Evolutionary conservation across 2,797 vertebrate species (phyloP).

Genomic region (Amphiprion clarkii): DNA sequence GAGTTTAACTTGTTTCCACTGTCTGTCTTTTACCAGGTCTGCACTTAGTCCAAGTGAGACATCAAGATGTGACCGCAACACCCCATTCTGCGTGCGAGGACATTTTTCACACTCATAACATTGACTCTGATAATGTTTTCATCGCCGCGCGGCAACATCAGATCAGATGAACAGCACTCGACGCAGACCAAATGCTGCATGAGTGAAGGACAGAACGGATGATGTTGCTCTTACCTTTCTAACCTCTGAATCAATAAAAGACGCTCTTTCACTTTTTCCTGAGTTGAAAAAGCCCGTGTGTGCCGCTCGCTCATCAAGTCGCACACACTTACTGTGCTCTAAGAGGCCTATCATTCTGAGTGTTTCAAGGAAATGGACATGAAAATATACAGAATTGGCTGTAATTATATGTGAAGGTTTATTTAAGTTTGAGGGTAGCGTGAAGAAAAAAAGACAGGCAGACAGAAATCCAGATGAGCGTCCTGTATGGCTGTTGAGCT

Average conservation of each 20-base stretch:
- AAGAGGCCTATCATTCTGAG: conserved; percentile 70
- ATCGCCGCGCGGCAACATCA: conserved; percentile 63
- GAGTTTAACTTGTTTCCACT: conserved; percentile 63
- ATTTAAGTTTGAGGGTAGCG: conserved; percentile 83
- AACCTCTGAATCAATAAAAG: conserved; percentile 79
- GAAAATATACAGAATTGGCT: conserved; percentile 87
- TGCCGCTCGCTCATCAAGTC: conserved; percentile 57
- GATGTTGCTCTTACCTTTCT: conserved; percentile 79
- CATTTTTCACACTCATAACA: conserved; percentile 79
- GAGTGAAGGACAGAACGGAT: conserved; percentile 69
- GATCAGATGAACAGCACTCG: conserved; percentile 66
- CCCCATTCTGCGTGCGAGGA: conserved; percentile 75
- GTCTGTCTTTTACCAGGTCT: conserved; percentile 55
- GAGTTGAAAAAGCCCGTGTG: conserved; percentile 58
- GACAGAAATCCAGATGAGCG: conserved; percentile 81
- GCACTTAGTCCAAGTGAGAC: conserved; percentile 59
- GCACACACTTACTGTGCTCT: conserved; percentile 64
- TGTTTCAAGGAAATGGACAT: conserved; percentile 81
- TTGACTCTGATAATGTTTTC: conserved; percentile 85
- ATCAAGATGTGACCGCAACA: conserved; percentile 74
- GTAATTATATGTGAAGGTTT: conserved; percentile 87
- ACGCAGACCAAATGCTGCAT: conserved; percentile 67
- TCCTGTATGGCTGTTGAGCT: conserved; percentile 48
- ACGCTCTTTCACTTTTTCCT: conserved; percentile 65
- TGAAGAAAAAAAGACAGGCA: conserved; percentile 67